These are phyloP conservation scores for Rhaphigaster nebulosa DNA, from an alignment of 2,888 invertebrate species.

Conservation along the genomic window DNA sequence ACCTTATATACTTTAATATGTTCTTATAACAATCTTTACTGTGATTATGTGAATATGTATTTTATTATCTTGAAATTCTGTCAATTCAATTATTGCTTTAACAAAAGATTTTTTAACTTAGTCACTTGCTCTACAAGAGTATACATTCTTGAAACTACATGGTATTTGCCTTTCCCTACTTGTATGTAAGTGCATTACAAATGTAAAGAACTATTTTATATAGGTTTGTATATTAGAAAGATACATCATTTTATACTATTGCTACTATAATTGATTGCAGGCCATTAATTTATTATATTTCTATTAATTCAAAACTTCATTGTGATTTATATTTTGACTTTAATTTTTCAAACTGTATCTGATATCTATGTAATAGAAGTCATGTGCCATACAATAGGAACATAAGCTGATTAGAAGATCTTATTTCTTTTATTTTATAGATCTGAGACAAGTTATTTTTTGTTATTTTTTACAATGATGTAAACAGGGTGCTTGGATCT, in stretches of 20 bases:
- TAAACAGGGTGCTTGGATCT: not conserved
- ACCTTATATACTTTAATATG: conserved; percentile 15
- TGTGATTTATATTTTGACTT: not conserved
- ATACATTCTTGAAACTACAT: conserved; percentile 36
- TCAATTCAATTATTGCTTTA: conserved; percentile 47
- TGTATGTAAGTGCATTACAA: conserved; percentile 39
- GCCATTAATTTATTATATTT: not conserved
- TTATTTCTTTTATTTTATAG: not conserved
- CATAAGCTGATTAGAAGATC: conserved; percentile 2
- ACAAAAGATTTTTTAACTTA: conserved; percentile 23
- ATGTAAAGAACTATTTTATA: conserved; percentile 37
- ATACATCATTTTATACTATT: conserved; percentile 29
- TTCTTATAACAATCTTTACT: conserved; percentile 39
- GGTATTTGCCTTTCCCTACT: conserved; percentile 46
- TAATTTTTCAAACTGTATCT: not conserved
- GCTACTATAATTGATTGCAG: conserved; percentile 5
- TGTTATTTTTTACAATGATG: not conserved
- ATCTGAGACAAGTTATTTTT: conserved; percentile 16
- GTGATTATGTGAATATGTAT: conserved; percentile 44
- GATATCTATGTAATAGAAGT: not conserved
- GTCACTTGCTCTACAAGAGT: conserved; percentile 28
- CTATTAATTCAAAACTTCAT: not conserved
- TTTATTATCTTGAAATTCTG: conserved; percentile 46
- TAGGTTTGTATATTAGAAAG: conserved; percentile 34
- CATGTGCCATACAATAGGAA: not conserved